phyloP scores from a whole-genome alignment of 1,140 invertebrate genomes.

The Drosophila tani region DNA sequence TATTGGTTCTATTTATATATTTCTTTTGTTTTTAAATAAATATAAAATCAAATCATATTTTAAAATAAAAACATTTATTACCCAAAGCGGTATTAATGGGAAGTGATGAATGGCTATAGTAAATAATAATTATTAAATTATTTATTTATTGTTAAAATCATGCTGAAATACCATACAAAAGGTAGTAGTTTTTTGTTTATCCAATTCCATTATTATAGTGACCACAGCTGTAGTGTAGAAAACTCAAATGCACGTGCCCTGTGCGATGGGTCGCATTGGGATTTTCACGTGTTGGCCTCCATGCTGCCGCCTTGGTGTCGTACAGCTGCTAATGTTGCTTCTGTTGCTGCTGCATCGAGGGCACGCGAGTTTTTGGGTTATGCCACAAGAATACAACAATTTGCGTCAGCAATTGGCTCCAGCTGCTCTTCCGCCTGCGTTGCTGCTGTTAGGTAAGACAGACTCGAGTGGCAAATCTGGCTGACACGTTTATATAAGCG shows the following conservation, averaged over 20 bases:
- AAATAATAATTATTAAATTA: too few species aligned
- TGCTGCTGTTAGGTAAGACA: slow-evolving; percentile 42
- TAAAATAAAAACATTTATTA: background rate
- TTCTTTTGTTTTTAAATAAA: background rate
- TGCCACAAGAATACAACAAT: slow-evolving; percentile 70
- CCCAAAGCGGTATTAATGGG: too few species aligned
- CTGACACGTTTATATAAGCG: slow-evolving; percentile 49
- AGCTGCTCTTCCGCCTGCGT: slow-evolving; percentile 21
- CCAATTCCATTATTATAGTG: background rate
- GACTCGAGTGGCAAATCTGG: slow-evolving; percentile 21
- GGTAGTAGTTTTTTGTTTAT: background rate
- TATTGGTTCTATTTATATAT: background rate
- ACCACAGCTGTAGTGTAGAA: background rate
- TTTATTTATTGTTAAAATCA: background rate
- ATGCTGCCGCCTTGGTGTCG: slow-evolving; percentile 30
- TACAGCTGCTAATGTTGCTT: slow-evolving; percentile 25
- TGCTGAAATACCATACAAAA: background rate
- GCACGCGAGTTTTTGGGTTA: slow-evolving; percentile 65
- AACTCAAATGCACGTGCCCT: slow-evolving; percentile 44
- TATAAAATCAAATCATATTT: background rate
- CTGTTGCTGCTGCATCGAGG: slow-evolving; percentile 18
- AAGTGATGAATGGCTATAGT: too few species aligned
- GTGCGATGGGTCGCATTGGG: slow-evolving; percentile 24
- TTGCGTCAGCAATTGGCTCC: slow-evolving; percentile 68
- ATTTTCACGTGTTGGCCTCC: slow-evolving; percentile 64